phyloP scores from a whole-genome alignment of 2,888 invertebrate species.

The Drosophila ezoana region DNA sequence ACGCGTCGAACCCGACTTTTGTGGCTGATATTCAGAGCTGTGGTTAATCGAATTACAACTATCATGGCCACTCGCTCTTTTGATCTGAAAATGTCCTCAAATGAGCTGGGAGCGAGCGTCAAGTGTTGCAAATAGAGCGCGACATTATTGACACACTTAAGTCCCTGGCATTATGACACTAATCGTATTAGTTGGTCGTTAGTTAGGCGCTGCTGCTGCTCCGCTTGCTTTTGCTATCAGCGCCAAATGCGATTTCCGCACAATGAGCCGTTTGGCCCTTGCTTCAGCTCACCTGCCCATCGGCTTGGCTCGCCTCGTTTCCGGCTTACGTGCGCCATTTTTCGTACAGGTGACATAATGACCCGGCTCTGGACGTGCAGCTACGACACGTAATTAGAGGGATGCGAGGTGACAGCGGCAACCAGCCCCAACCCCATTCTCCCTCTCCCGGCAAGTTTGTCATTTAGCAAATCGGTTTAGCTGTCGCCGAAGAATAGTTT shows the following conservation, averaged over 20 bases:
- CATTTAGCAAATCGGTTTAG: slow-evolving; percentile 79
- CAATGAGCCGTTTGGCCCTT: slow-evolving; percentile 55
- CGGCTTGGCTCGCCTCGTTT: slow-evolving; percentile 47
- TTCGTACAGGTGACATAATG: slow-evolving; percentile 78
- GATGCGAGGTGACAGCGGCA: slow-evolving; percentile 6
- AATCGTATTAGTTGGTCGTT: slow-evolving; percentile 81
- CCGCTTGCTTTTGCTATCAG: slow-evolving; percentile 48
- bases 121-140: slow-evolving; percentile 34
- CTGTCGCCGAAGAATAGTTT: slow-evolving; percentile 20
- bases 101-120: neutral
- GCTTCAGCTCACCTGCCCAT: slow-evolving; percentile 1
- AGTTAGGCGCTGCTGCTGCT: slow-evolving; percentile 56
- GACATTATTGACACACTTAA: slow-evolving; percentile 52
- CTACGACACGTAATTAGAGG: slow-evolving; percentile 66
- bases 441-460: slow-evolving; percentile 51
- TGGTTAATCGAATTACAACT: neutral
- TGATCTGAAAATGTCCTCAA: neutral
- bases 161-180: slow-evolving; percentile 71
- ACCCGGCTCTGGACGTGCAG: slow-evolving; percentile 59
- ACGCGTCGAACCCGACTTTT: no score
- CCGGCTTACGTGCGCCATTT: slow-evolving; percentile 77
- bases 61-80: neutral
- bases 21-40: no score
- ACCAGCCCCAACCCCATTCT: neutral
- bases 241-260: slow-evolving; percentile 77